Percentiles rank a stretch among this genome's conserved stretches.
Conservation (phyloP, 2,797 vertebrate species). For the Catamblyrhynchus diadema region DNA sequence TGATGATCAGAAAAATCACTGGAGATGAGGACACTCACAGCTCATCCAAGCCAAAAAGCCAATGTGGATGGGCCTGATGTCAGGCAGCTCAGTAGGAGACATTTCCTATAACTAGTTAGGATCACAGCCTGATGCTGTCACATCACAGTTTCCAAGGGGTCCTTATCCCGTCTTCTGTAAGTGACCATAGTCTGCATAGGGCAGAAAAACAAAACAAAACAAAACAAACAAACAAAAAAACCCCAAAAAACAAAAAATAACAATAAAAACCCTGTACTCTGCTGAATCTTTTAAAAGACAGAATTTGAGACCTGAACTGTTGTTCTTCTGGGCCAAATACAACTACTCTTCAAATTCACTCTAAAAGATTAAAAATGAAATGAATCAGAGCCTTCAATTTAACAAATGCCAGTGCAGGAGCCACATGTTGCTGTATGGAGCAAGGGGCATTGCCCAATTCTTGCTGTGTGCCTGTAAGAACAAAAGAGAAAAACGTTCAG, state of each 20-base stretch:
- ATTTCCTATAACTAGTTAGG: background rate
- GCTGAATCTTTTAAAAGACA: background rate
- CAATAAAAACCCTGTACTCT: too few species aligned
- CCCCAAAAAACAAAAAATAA: too few species aligned
- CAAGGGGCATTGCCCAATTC: background rate
- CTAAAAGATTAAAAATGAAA: conserved; percentile 1
- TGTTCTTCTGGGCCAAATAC: background rate
- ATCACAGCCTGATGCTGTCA: background rate
- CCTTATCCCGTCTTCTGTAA: background rate
- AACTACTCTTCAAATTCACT: background rate
- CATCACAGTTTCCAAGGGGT: background rate
- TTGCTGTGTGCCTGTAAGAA: background rate
- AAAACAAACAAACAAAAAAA: background rate
- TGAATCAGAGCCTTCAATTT: background rate
- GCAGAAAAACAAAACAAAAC: background rate
- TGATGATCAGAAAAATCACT: background rate
- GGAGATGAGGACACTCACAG: background rate
- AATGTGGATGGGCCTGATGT: background rate
- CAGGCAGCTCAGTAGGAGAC: background rate
- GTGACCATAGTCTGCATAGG: background rate
- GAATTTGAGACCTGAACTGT: background rate
- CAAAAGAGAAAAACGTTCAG: background rate
- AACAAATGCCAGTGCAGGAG: background rate
- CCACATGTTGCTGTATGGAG: background rate
- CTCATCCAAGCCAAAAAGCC: background rate